Evolutionary conservation across 2,888 invertebrate genomes (phyloP).

Genomic region (Yponomeuta plumbellus): DNA sequence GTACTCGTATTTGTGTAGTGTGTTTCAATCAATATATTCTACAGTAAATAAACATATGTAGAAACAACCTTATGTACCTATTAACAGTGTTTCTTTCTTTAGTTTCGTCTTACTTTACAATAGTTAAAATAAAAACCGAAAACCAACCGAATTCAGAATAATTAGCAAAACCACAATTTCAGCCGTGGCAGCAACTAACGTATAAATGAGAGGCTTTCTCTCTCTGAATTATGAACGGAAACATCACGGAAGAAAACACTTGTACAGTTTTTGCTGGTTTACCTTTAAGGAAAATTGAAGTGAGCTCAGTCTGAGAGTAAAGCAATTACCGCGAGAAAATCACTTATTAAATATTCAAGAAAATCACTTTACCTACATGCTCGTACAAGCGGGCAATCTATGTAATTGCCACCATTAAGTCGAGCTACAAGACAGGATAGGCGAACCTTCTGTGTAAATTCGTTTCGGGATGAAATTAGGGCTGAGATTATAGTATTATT

Average conservation of each 20-base stretch:
- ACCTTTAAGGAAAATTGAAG: neutral
- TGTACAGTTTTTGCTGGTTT: neutral
- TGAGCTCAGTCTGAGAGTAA: neutral
- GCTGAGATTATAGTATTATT: neutral
- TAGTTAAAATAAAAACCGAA: too few relatives aligned
- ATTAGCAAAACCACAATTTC: too few relatives aligned
- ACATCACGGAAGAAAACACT: neutral
- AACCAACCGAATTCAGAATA: too few relatives aligned
- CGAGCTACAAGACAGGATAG: conserved; percentile 12
- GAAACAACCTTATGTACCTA: too few relatives aligned
- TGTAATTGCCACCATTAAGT: conserved; percentile 16
- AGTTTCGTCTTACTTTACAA: too few relatives aligned
- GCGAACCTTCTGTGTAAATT: conserved; percentile 1
- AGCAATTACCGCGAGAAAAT: conserved; percentile 11
- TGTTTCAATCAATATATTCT: too few relatives aligned
- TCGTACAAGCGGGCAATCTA: conserved; percentile 14
- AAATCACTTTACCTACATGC: conserved; percentile 15
- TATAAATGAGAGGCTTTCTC: too few relatives aligned
- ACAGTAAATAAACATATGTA: too few relatives aligned
- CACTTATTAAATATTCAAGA: conserved; percentile 11
- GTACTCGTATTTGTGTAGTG: too few relatives aligned
- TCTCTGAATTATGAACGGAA: too few relatives aligned
- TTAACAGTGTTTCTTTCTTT: too few relatives aligned
- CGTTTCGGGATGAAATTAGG: neutral
- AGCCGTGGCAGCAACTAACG: too few relatives aligned